Conservation (phyloP, 2,888 invertebrate genomes). For the Amphipoea lucens region DNA sequence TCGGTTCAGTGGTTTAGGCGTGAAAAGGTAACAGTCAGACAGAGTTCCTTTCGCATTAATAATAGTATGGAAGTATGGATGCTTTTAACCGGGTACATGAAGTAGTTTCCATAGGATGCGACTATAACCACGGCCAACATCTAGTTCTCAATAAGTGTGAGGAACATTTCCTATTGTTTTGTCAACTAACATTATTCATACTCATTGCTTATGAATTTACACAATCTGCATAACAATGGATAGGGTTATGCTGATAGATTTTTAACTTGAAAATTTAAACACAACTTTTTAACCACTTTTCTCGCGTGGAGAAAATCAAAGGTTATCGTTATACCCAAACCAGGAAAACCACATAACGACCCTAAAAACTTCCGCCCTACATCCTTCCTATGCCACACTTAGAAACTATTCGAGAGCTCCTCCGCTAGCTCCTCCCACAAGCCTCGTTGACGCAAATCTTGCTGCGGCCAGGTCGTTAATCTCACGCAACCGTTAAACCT, state of each 20-base stretch:
- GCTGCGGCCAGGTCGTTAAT: not conserved
- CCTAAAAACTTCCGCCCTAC: not conserved
- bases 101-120: not conserved
- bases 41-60: not conserved
- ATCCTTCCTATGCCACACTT: not conserved
- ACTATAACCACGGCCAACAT: not conserved
- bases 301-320: not conserved
- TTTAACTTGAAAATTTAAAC: not conserved
- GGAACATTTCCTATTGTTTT: slow-evolving; percentile 51
- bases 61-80: not conserved
- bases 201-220: slow-evolving; percentile 56
- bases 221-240: slow-evolving; percentile 58
- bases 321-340: not conserved
- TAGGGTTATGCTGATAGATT: slow-evolving; percentile 50
- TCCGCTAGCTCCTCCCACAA: not conserved
- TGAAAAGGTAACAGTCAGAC: not conserved
- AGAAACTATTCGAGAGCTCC: not conserved
- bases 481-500: not conserved
- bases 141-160: slow-evolving; percentile 19
- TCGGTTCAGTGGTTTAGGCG: not conserved
- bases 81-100: not conserved
- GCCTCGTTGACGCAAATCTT: not conserved
- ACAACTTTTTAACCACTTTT: not conserved
- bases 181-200: slow-evolving; percentile 58
- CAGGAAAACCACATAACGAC: not conserved